phyloP scores from a whole-genome alignment of 2,888 invertebrate species.

The Rhagonycha lutea region DNA sequence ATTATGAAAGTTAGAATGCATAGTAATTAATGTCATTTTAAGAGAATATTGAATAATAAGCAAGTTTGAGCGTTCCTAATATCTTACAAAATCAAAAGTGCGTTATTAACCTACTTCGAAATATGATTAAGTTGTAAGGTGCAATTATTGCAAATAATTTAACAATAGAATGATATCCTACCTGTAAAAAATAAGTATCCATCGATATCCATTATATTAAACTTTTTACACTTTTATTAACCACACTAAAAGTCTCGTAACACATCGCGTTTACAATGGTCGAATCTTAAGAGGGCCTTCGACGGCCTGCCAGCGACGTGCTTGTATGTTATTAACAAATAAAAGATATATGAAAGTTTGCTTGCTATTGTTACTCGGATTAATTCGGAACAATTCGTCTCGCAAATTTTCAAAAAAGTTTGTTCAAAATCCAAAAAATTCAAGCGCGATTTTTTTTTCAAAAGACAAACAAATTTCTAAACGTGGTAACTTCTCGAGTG shows the following conservation, averaged over 20 bases:
- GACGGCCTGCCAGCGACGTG: slow-evolving; percentile 30
- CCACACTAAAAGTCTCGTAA: slow-evolving; percentile 20
- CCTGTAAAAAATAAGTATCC: slow-evolving; percentile 27
- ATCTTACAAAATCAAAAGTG: background rate
- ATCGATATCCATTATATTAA: slow-evolving; percentile 33
- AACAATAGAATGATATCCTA: slow-evolving; percentile 8
- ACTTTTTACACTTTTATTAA: slow-evolving; percentile 26
- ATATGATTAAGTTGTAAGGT: background rate
- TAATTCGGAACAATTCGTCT: slow-evolving; percentile 6
- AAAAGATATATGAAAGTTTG: slow-evolving; percentile 34
- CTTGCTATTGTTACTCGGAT: slow-evolving; percentile 15
- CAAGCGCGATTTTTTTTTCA: background rate
- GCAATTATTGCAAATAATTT: background rate
- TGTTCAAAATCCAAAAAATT: slow-evolving; percentile 6
- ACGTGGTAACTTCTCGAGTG: background rate
- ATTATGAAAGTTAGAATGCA: too few species aligned
- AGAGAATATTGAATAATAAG: background rate
- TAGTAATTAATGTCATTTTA: background rate
- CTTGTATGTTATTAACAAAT: slow-evolving; percentile 33
- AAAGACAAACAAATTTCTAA: background rate
- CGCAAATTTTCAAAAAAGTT: slow-evolving; percentile 14
- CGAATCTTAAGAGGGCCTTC: slow-evolving; percentile 24
- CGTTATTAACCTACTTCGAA: background rate
- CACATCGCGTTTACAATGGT: slow-evolving; percentile 25
- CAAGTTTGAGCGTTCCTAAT: background rate